phyloP scores from a whole-genome alignment of 1,140 invertebrate genomes.

The Halesus radiatus region DNA sequence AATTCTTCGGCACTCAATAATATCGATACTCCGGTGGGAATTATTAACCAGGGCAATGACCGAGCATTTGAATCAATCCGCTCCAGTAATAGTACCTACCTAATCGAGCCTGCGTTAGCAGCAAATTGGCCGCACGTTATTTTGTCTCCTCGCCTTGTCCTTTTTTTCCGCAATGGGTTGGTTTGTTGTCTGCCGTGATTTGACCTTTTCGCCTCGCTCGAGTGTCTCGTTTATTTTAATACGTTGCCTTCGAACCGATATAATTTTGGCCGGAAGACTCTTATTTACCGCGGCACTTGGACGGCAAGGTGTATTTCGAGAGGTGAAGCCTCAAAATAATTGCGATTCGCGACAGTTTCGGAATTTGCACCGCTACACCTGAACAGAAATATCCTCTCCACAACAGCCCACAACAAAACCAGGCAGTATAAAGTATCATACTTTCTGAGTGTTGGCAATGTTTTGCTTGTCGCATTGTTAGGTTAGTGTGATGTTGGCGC shows the following conservation, averaged over 20 bases:
- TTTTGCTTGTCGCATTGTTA: slow-evolving; percentile 1
- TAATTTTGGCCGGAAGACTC: slow-evolving; percentile 16
- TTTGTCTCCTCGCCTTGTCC: not conserved
- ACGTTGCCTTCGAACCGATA: not conserved
- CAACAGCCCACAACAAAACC: no score
- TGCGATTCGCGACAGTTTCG: not conserved
- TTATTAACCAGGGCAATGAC: slow-evolving; percentile 11
- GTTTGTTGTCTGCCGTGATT: not conserved
- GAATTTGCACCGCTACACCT: not conserved
- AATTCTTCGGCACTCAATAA: slow-evolving; percentile 25
- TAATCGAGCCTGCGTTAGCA: not conserved
- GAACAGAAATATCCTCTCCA: not conserved
- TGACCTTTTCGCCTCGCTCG: slow-evolving; percentile 3
- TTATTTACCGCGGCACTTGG: no score
- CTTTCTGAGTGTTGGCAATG: no score
- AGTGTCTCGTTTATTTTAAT: slow-evolving; percentile 10
- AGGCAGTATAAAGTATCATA: not conserved
- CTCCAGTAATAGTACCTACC: not conserved
- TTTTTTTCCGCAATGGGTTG: not conserved
- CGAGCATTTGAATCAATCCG: not conserved
- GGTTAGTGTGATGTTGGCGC: not conserved
- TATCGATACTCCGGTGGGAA: slow-evolving; percentile 19
- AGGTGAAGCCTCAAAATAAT: no score
- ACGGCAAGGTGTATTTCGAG: slow-evolving; percentile 19
- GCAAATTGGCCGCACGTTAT: not conserved